A percentile compares a stretch with the other conserved stretches of the same genome.
Evolutionary conservation across 2,113 vertebrate species (phyloP).

Genomic region (Maccullochella peelii): DNA sequence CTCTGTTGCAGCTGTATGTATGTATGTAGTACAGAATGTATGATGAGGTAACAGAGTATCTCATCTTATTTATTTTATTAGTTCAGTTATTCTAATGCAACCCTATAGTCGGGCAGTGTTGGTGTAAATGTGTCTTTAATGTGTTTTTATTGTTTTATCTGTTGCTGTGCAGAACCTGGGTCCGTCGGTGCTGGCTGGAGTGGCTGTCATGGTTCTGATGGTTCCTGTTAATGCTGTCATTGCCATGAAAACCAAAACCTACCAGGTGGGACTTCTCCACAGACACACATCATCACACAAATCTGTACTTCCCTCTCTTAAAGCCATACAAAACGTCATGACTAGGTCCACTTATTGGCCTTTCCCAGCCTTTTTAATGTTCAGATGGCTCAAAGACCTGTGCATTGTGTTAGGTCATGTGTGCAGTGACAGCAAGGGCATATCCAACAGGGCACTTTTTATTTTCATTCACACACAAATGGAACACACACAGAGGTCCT

Average conservation of each 20-base stretch:
- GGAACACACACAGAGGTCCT: no score
- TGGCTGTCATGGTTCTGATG: conserved; percentile 96
- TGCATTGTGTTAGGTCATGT: neutral
- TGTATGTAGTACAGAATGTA: no score
- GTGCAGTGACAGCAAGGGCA: neutral
- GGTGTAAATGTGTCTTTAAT: neutral
- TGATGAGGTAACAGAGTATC: neutral
- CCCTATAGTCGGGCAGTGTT: neutral
- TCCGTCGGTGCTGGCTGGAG: conserved; percentile 92
- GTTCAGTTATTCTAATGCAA: no score
- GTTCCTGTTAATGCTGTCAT: conserved; percentile 95
- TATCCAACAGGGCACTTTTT: neutral
- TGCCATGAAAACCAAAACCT: conserved; percentile 97
- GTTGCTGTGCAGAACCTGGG: conserved; percentile 88
- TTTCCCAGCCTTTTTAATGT: neutral
- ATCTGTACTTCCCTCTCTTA: neutral
- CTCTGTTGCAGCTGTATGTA: neutral
- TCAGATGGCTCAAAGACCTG: neutral
- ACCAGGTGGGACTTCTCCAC: conserved; percentile 86
- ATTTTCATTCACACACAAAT: neutral
- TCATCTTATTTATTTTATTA: no score
- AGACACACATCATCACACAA: neutral
- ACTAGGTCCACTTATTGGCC: neutral
- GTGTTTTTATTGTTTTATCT: neutral
- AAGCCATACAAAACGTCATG: neutral